A percentile compares a stretch with the other conserved stretches of the same genome.
phyloP scores from a whole-genome alignment of 1,140 invertebrate genomes.

The Hyles euphorbiae region DNA sequence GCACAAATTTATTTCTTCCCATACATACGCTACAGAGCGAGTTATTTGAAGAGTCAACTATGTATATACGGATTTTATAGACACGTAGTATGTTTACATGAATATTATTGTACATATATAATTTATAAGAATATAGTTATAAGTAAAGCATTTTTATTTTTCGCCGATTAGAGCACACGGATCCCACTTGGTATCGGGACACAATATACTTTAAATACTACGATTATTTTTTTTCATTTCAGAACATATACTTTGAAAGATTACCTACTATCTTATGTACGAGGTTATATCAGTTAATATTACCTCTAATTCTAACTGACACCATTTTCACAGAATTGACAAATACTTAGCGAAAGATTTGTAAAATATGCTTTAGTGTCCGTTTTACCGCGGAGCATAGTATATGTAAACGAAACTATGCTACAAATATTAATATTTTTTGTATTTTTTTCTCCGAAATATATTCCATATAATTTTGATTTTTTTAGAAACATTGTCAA shows the following conservation, averaged over 20 bases:
- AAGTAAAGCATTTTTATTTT: constrained; percentile 73
- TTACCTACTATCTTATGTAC: constrained; percentile 58
- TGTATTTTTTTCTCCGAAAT: background rate
- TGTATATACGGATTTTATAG: constrained; percentile 49
- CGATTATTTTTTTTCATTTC: constrained; percentile 56
- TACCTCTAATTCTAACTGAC: constrained; percentile 60
- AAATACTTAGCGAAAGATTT: constrained; percentile 48
- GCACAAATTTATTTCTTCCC: constrained; percentile 62
- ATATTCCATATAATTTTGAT: background rate
- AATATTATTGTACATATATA: constrained; percentile 69
- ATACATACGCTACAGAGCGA: constrained; percentile 39
- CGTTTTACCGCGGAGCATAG: constrained; percentile 42
- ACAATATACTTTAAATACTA: constrained; percentile 49
- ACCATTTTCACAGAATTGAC: constrained; percentile 70
- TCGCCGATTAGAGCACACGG: constrained; percentile 61
- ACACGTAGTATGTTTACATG: constrained; percentile 68
- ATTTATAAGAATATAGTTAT: constrained; percentile 74
- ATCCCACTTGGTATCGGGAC: constrained; percentile 57
- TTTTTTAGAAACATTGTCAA: background rate
- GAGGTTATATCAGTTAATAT: constrained; percentile 49
- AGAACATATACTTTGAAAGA: constrained; percentile 58
- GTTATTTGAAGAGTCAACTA: constrained; percentile 45
- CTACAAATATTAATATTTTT: constrained; percentile 7
- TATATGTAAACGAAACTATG: constrained; percentile 3
- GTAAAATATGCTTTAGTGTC: constrained; percentile 43